Evolutionary conservation across 1,140 invertebrate genomes (phyloP), one percentile per base, ranked within the genome.

Genomic region (Megalonaias nervosa): DNA sequence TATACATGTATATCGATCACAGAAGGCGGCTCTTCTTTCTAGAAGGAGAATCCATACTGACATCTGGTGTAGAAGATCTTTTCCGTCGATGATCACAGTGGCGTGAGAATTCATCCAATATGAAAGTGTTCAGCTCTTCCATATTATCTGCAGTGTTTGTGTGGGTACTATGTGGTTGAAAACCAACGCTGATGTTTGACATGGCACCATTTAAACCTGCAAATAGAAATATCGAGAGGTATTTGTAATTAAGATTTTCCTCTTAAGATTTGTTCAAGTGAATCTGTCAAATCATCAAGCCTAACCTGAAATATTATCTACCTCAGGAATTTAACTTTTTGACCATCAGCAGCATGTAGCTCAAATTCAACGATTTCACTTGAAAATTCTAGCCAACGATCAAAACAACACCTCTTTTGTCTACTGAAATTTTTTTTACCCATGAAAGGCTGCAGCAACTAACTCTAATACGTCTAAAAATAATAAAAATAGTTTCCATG

Each of bases 21-120:
- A 48, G 38, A 48, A 80, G 70, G 57, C 82, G 72, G 67, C 78
- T 81, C 59, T 80, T 81, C 65, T 94, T 94, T 89, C 94, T 93
- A 83, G 93, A 93, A 21, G 94, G 94, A 56, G 93, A 94, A 82
- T 94, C 94, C 93, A 94, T 94, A 82, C 92, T 93, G 65, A 94
- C 93, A 85, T 85, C 84, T 55, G 85, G 81, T 14, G 84, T 85
- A 19, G 78, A 73, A 71, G 93, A 92, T 84, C 95, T 92, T 91
- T 95, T 96, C 70, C 89, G 80, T 73, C 80, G 55, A 58, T 87
- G 81, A 71, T 90, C 92, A 83, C 79, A 82, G 82, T 95, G 94
- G 72, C 95, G 92, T 74, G 94, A 94, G 86, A 95, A 94, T 91
- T 95, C 95, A 83, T 94, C 94, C 83, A 93, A 93, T 87, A 95